Percentiles rank a stretch among this genome's conserved stretches.
These are phyloP conservation scores for Clarias laeviceps DNA, from an alignment of 2,797 vertebrate genomes.

Conservation along the genomic window DNA sequence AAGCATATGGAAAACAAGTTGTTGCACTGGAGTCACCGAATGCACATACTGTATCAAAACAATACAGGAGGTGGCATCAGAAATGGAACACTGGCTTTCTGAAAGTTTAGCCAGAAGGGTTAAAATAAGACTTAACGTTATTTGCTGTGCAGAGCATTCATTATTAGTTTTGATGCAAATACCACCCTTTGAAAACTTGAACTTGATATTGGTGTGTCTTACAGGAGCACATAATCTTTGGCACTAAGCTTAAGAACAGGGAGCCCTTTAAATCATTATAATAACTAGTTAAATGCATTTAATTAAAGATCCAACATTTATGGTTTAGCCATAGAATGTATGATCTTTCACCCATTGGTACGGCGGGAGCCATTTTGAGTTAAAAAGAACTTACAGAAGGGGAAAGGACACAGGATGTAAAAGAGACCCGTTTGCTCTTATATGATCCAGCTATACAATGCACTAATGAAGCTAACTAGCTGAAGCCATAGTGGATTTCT, in stretches of 20 bases:
- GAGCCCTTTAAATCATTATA: conserved; percentile 28
- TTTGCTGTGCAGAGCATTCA: neutral
- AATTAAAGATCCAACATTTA: neutral
- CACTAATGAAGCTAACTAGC: neutral
- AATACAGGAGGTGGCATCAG: too few relatives aligned
- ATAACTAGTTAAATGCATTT: conserved; percentile 29
- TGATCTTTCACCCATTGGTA: neutral
- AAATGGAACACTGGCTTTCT: neutral
- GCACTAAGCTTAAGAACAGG: conserved; percentile 40
- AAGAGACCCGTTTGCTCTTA: neutral
- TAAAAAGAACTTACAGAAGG: neutral
- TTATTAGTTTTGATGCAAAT: neutral
- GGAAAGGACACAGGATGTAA: neutral
- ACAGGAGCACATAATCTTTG: conserved; percentile 33
- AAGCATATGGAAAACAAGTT: too few relatives aligned
- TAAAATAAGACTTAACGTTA: conserved; percentile 24
- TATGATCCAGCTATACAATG: neutral
- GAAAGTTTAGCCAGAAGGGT: neutral
- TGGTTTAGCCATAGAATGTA: neutral
- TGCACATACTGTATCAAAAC: too few relatives aligned
- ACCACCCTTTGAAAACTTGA: conserved; percentile 46
- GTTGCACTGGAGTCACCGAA: too few relatives aligned
- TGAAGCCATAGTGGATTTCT: neutral
- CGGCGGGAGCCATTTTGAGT: neutral
- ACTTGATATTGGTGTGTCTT: conserved; percentile 37